phyloP scores from a whole-genome alignment of 2,797 vertebrate genomes.

The Falco biarmicus region DNA sequence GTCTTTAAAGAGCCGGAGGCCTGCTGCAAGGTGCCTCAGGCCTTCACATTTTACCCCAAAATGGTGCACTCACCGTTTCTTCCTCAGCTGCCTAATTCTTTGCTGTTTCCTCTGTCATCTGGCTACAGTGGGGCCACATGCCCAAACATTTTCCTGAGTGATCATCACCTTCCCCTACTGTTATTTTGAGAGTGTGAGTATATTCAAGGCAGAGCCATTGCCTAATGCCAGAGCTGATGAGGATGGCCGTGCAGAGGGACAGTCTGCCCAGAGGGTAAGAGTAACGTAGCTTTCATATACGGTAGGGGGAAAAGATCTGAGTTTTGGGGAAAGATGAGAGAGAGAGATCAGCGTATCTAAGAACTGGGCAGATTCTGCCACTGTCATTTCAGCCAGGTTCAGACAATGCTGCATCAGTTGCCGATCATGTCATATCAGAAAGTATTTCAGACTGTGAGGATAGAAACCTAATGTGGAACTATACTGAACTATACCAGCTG shows the following conservation, averaged over 20 bases:
- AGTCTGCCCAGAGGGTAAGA: background rate
- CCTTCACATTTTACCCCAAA: background rate
- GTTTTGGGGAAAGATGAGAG: background rate
- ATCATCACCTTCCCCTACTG: background rate
- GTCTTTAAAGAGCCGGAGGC: background rate
- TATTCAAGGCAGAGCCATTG: background rate
- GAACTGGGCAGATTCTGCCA: background rate
- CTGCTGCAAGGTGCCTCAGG: background rate
- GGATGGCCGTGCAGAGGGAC: background rate
- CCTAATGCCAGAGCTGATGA: background rate
- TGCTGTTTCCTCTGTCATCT: background rate
- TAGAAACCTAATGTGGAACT: background rate
- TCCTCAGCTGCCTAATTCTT: background rate
- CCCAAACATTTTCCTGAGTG: background rate
- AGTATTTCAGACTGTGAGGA: background rate
- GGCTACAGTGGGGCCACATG: fast-evolving
- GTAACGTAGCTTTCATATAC: background rate
- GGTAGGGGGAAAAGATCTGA: background rate
- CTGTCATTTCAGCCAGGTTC: background rate
- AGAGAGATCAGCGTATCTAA: background rate
- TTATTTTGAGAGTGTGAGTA: background rate
- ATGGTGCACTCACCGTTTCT: background rate
- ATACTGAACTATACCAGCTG: background rate
- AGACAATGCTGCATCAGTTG: background rate
- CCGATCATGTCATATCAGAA: fast-evolving